These are phyloP conservation scores for Teleogryllus occipitalis DNA, from an alignment of 1,140 invertebrate species.

Conservation along the genomic window DNA sequence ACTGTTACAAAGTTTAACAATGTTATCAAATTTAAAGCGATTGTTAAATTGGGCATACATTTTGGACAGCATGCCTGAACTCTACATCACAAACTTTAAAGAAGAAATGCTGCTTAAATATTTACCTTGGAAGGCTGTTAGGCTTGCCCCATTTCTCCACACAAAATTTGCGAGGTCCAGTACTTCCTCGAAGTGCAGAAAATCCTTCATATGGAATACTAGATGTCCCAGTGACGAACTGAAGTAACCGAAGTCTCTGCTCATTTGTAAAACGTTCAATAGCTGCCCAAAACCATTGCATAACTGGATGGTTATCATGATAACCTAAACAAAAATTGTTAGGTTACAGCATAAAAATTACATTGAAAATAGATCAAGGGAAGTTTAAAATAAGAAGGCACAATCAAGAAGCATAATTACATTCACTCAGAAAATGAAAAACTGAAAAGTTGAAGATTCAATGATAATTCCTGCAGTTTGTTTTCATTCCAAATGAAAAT, in stretches of 20 bases:
- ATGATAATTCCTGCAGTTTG: no score
- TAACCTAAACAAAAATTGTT: conserved; percentile 51
- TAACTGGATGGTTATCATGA: conserved; percentile 88
- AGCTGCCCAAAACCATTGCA: conserved; percentile 92
- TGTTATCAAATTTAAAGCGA: no score
- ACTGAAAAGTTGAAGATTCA: no score
- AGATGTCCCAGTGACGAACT: conserved; percentile 96
- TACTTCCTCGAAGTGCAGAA: conserved; percentile 85
- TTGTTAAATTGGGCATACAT: no score
- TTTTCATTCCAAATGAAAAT: no score
- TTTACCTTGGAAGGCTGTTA: conserved; percentile 80
- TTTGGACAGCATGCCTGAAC: no score
- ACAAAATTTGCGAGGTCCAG: conserved; percentile 92
- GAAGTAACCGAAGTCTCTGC: conserved; percentile 78
- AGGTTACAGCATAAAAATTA: no score
- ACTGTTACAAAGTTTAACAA: no score
- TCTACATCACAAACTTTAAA: not conserved
- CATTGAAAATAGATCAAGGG: no score
- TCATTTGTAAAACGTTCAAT: conserved; percentile 92
- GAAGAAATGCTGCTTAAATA: not conserved
- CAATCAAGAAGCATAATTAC: no score
- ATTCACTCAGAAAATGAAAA: no score
- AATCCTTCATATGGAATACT: conserved; percentile 97
- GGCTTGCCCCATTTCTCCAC: conserved; percentile 97
- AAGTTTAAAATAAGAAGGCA: no score